Base-by-base conservation (phyloP, 2,888 invertebrate species). In the Hedya salicella region DNA sequence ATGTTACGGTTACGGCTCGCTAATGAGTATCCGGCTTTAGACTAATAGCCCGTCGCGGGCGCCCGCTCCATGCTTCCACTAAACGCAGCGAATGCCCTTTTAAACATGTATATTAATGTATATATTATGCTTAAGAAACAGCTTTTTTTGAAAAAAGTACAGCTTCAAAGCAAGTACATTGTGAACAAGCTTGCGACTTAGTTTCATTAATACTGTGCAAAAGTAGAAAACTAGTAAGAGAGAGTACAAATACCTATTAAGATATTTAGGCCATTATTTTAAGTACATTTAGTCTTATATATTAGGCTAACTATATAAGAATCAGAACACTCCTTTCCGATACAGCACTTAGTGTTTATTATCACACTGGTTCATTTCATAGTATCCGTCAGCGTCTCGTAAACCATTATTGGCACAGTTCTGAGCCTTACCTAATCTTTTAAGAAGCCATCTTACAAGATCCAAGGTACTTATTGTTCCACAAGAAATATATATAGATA, bases 161-260 rank as follows among this genome's bases (percentile, higher is more conserved):
- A 11, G 13, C 13, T 48, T 5, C 1, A n/a, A 3, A 54, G 54
- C 14, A 54, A 21, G 25, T 6, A 21, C 5, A 42, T 30, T 14
- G 13, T 16, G 32, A n/a, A n/a, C 25, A 46, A 32, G 56, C 62
- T 42, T 57, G 68, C 74, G 57, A 73, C 78, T 78, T 80, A 81
- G 49, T 68, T 11, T 81, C n/a, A 82, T 77, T 84, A 85, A 85
- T 82, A 87, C 84, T 84, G 81, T 87, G 83, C 79, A 87, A 84
- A 87, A 83, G 83, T 89, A 86, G 80, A 87, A 86, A 87, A 79
- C 66, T 67, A 62, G 68, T 75, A 76, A 73, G 69, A 52, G 68
- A 62, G 52, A 67, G 65, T 71, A 21, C 67, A 65, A 70, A 46
- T 60, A 60, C 53, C 46, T 60, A 48, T 16, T 54, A 36, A 60